Base-by-base conservation (phyloP, 2,888 invertebrate species). In the Aplocera efformata region DNA sequence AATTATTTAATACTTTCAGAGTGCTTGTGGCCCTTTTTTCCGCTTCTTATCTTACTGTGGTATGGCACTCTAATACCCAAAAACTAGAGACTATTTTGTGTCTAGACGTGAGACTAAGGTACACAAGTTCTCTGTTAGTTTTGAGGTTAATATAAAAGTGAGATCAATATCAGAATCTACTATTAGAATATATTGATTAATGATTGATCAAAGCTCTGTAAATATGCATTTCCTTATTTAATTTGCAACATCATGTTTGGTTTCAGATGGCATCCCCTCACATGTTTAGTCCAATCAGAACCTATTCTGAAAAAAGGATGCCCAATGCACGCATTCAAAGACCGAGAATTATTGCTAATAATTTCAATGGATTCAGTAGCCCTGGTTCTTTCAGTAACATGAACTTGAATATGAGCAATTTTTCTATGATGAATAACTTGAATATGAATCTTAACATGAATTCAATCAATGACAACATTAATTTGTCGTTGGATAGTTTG, bases 401-500 rank as follows among this genome's bases (percentile, higher is more conserved):
- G 44, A 67, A 64, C 46, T 67, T 39, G 39, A 22, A 7, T 6
- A 22, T 22, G 22, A n/a, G 7, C 22, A 22, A 22, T n/a, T 7
- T 20, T 24, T 40, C 32, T 23, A 25, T 36, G n/a, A 25, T 32
- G 20, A 45, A 35, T 10, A 45, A 40, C 11, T 31, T 43, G 23
- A 42, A 32, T 17, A 17, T 17, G 13, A 17, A 17, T 17, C 5
- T 17, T 21, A 39, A 23, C 17, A 21, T 44, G 28, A 30, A 21
- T 33, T 13, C 51, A 6, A 26, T 48, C 33, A 52, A 67, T 59
- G 88, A 88, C 48, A 85, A 81, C 50, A 79, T 88, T 5, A 88
- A 88, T 63, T 67, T 89, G 28, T 88, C 88, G 10, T 42, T 89
- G 50, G 89, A 89, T 45, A 88, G 64, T 58, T 69, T 89, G 47